A percentile compares a stretch with the other conserved stretches of the same genome.
phyloP scores from a whole-genome alignment of 2,797 vertebrate genomes.

The Ibycter americanus region DNA sequence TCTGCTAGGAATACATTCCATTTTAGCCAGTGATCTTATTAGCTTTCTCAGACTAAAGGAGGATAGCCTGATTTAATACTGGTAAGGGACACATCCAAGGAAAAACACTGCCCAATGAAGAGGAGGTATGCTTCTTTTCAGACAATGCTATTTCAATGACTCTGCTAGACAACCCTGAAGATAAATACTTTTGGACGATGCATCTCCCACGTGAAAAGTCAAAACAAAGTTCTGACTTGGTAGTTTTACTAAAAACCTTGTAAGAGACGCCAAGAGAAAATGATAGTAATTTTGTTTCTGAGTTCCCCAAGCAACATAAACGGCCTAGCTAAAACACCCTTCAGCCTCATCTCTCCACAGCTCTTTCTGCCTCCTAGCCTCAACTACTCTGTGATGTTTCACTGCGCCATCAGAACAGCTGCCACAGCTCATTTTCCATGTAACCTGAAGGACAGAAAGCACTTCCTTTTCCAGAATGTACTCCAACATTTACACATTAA shows the following conservation, averaged over 20 bases:
- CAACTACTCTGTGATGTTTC: background rate
- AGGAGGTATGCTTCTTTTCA: background rate
- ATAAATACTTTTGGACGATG: background rate
- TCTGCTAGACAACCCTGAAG: background rate
- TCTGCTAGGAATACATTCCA: background rate
- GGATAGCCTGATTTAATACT: background rate
- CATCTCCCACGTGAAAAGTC: background rate
- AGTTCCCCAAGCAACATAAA: background rate
- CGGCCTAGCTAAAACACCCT: background rate
- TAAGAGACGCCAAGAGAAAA: background rate
- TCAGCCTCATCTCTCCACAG: background rate
- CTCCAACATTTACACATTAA: background rate
- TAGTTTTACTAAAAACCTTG: background rate
- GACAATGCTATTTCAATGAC: background rate
- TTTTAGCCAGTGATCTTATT: conserved; percentile 4
- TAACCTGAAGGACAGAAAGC: background rate
- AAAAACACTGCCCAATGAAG: background rate
- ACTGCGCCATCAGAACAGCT: background rate
- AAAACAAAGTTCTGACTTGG: background rate
- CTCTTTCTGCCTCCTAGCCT: background rate
- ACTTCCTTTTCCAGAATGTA: background rate
- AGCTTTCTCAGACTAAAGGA: background rate
- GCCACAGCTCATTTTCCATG: background rate
- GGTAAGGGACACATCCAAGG: conserved; percentile 7
- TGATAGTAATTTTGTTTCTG: background rate